phyloP scores from a whole-genome alignment of 1,140 invertebrate species.

The Aphelinus certus region DNA sequence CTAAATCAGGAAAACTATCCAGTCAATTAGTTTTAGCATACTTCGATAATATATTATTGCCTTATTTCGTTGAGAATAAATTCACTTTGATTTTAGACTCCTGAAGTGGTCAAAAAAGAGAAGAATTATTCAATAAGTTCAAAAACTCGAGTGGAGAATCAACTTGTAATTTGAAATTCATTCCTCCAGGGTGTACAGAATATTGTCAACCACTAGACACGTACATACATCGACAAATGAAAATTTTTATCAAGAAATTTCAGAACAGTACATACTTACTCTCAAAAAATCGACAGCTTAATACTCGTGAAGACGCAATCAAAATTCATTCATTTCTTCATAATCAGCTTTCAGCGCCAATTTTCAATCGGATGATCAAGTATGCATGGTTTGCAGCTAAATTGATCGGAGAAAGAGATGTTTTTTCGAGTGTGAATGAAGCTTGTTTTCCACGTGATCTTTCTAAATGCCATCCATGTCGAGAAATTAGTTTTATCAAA shows the following conservation, averaged over 20 bases:
- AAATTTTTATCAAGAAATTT: constrained; percentile 25
- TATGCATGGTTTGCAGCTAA: constrained; percentile 40
- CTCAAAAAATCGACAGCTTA: constrained; percentile 11
- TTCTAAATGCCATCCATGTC: constrained; percentile 16
- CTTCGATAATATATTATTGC: neutral
- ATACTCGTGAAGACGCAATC: constrained; percentile 31
- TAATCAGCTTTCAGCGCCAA: constrained; percentile 22
- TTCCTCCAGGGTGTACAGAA: neutral
- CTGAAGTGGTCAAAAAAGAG: constrained; percentile 25
- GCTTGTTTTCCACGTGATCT: constrained; percentile 18
- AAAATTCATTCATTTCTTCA: constrained; percentile 37
- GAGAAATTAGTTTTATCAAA: constrained; percentile 11
- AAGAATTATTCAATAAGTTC: no score
- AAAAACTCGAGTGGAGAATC: neutral
- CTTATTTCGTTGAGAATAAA: constrained; percentile 18
- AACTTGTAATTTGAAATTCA: neutral
- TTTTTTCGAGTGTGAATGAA: constrained; percentile 32
- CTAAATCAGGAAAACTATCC: constrained; percentile 39
- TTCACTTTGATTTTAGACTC: constrained; percentile 37
- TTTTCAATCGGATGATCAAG: constrained; percentile 32
- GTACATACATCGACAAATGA: constrained; percentile 28
- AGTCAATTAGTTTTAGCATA: constrained; percentile 7
- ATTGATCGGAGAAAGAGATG: constrained; percentile 1
- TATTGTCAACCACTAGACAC: constrained; percentile 34
- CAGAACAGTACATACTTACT: constrained; percentile 27